Conservation (phyloP, 2,888 invertebrate genomes). For the Synanthedon tipuliformis region DNA sequence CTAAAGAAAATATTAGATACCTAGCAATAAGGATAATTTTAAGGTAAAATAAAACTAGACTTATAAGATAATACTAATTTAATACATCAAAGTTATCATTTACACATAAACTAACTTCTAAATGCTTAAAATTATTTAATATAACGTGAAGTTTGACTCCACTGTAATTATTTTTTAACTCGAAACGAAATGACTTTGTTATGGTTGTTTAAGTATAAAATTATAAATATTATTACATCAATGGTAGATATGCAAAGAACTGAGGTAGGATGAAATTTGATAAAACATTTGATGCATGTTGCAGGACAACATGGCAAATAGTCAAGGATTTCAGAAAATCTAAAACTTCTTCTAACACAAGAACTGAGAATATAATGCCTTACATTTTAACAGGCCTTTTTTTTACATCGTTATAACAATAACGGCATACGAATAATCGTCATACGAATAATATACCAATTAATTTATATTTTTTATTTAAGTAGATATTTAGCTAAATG, state of each 20-base stretch:
- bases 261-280: conserved; percentile 25
- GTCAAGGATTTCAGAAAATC: background rate
- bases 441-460: too few species aligned
- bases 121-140: conserved; percentile 27
- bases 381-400: background rate
- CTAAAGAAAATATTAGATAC: background rate
- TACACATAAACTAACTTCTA: conserved; percentile 43
- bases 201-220: background rate
- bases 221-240: conserved; percentile 6
- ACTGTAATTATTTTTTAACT: conserved; percentile 10
- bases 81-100: conserved; percentile 58
- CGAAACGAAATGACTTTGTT: background rate
- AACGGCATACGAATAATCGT: too few species aligned
- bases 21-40: background rate
- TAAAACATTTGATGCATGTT: background rate
- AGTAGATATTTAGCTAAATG: too few species aligned
- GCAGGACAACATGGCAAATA: too few species aligned
- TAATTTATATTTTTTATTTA: too few species aligned
- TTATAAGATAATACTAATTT: conserved; percentile 53
- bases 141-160: conserved; percentile 55
- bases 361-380: background rate
- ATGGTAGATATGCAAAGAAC: conserved; percentile 34
- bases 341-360: background rate
- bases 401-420: too few species aligned
- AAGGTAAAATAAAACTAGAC: conserved; percentile 23